Base-by-base conservation (phyloP, 1,140 invertebrate species). In the Anoplolepis gracilipes region DNA sequence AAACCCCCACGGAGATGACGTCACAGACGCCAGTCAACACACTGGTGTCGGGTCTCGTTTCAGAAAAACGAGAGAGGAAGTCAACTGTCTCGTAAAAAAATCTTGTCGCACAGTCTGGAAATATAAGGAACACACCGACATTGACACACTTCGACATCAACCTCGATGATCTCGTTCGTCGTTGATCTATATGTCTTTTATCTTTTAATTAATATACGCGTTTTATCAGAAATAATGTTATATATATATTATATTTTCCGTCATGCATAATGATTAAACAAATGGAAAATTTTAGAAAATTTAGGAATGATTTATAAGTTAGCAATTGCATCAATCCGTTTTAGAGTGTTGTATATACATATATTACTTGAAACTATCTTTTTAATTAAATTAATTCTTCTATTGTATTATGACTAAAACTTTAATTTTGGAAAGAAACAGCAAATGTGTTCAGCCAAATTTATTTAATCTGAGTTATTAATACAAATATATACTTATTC, bases 111-210 rank as follows among this genome's bases (percentile, higher is more conserved):
- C 65, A 19, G 84, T 86, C 85, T 87, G 69, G 78, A 85, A 64
- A 59, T 61, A 16, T 46, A 33, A 73, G 72, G 59, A 19, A 49
- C 13, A 61, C 42, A 76, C 36, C 81, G 91, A 90, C 92, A 92
- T 91, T 92, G 92, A 92, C 92, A 92, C 61, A 91, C 87, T 91
- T 92, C n/a, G 46, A 30, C 87, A 13, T 13, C 73, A 39, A 49
- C 70, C 87, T 84, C 55, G 59, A 81, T 28, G 10, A 42, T 84
- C 85, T 84, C 46, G 53, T 67, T 77, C 25, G 13, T 81, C 72
- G 19, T 16, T n/a, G 62, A 36, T 59, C 46, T 16, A 30, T 36
- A 13, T n/a, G n/a, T 28, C 25, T 25, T 73, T 55, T 87, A 57
- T 49, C 4, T 36, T 33, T 59, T 64, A 36, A 33, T 1, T 39